Conservation (phyloP, 2,797 vertebrate genomes). For the Periophthalmus magnuspinnatus region DNA sequence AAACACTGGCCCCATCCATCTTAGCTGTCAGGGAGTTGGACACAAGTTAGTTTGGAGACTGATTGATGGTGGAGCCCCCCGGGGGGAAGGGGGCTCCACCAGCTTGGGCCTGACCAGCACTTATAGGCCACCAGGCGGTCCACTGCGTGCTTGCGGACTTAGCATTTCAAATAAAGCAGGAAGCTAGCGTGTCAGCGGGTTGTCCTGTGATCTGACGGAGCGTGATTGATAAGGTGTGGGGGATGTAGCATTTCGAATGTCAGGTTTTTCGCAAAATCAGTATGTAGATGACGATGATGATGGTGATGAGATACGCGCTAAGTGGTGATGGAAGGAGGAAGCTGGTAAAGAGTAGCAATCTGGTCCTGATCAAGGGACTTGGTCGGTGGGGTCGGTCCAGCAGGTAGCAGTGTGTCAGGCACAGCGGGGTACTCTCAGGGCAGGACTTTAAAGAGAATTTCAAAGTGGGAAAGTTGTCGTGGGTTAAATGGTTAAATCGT, state of each 20-base stretch:
- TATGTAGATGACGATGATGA: constrained; percentile 69
- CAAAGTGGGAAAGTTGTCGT: not conserved
- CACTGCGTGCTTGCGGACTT: constrained; percentile 22
- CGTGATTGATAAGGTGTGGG: constrained; percentile 77
- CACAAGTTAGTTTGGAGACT: constrained; percentile 78
- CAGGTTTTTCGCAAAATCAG: constrained; percentile 68
- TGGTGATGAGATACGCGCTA: constrained; percentile 41
- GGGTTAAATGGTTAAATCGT: not conserved
- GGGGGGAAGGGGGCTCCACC: constrained; percentile 26
- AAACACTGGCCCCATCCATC: constrained; percentile 70
- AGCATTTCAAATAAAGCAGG: constrained; percentile 77
- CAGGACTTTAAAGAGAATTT: constrained; percentile 6
- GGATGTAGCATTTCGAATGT: constrained; percentile 67
- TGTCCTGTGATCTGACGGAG: constrained; percentile 56
- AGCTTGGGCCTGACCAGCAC: constrained; percentile 46
- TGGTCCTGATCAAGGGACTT: constrained; percentile 43
- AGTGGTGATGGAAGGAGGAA: constrained; percentile 69
- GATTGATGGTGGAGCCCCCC: constrained; percentile 74
- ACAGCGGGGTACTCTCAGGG: constrained; percentile 23
- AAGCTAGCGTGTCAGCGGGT: constrained; percentile 51
- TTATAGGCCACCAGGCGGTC: constrained; percentile 47
- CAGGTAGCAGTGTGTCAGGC: constrained; percentile 53
- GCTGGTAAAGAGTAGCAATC: constrained; percentile 55
- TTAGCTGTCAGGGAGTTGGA: constrained; percentile 72
- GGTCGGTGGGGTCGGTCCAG: constrained; percentile 39